Conservation (phyloP, 2,113 vertebrate species). For the Ranitomeya variabilis region DNA sequence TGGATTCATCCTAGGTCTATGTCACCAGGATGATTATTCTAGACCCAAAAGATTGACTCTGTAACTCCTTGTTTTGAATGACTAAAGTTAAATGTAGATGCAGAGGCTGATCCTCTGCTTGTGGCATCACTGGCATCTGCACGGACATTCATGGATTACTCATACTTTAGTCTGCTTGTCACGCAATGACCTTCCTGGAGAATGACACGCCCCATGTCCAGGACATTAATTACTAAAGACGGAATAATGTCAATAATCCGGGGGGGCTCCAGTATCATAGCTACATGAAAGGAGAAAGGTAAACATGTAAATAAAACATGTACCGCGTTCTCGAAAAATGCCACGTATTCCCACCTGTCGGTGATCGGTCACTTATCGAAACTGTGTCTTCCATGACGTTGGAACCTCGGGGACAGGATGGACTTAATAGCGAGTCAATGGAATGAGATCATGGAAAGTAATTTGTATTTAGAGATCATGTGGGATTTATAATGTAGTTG, state of each 20-base stretch:
- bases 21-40: not conserved
- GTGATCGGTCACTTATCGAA: slow-evolving; percentile 16
- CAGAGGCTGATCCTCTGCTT: not conserved
- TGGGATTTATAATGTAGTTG: not conserved
- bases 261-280: slow-evolving; percentile 24
- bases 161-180: slow-evolving; percentile 22
- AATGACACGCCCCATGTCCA: slow-evolving; percentile 19
- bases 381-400: slow-evolving; percentile 24
- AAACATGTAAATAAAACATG: slow-evolving; percentile 30
- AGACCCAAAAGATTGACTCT: not conserved
- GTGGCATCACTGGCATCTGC: slow-evolving; percentile 26
- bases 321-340: slow-evolving; percentile 11
- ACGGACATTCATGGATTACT: slow-evolving; percentile 6
- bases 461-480: not conserved
- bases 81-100: not conserved
- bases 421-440: not conserved
- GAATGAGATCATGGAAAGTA: not conserved
- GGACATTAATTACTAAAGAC: slow-evolving; percentile 40
- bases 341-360: slow-evolving; percentile 30
- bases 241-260: slow-evolving; percentile 33
- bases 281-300: slow-evolving; percentile 23
- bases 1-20: not conserved
- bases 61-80: not conserved
- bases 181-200: slow-evolving; percentile 16
- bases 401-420: not conserved